Evolutionary conservation across 2,113 vertebrate species (phyloP).

Genomic region (Mustelus asterias): DNA sequence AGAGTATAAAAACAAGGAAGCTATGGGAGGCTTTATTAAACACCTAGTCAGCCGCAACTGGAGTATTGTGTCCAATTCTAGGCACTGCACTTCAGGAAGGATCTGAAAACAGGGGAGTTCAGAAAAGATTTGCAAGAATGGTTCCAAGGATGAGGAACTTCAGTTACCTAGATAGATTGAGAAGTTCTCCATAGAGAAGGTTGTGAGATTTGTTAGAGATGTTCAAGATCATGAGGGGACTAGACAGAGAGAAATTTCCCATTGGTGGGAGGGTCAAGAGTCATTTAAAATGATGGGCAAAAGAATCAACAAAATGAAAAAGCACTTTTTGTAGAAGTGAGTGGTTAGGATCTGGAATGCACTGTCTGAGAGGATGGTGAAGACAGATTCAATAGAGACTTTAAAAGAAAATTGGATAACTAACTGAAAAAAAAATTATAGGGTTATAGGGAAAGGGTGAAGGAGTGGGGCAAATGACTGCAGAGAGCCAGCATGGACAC

Average conservation of each 20-base stretch:
- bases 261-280: neutral
- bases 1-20: neutral
- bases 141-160: neutral
- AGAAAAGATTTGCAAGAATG: neutral
- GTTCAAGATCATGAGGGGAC: too few species aligned
- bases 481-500: neutral
- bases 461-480: neutral
- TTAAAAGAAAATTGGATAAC: neutral
- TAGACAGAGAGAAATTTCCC: neutral
- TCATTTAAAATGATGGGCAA: neutral
- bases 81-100: neutral
- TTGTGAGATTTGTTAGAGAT: neutral
- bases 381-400: neutral
- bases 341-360: neutral
- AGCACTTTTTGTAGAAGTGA: too few species aligned
- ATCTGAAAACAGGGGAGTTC: neutral
- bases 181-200: neutral
- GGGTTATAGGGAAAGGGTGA: neutral
- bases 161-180: neutral
- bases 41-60: neutral
- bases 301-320: too few species aligned
- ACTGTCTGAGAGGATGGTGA: neutral
- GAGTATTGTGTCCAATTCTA: neutral
- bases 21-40: neutral
- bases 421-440: neutral